Percentiles rank a stretch among this genome's conserved stretches.
phyloP scores from a whole-genome alignment of 1,140 invertebrate genomes.

The Eurosta solidaginis region DNA sequence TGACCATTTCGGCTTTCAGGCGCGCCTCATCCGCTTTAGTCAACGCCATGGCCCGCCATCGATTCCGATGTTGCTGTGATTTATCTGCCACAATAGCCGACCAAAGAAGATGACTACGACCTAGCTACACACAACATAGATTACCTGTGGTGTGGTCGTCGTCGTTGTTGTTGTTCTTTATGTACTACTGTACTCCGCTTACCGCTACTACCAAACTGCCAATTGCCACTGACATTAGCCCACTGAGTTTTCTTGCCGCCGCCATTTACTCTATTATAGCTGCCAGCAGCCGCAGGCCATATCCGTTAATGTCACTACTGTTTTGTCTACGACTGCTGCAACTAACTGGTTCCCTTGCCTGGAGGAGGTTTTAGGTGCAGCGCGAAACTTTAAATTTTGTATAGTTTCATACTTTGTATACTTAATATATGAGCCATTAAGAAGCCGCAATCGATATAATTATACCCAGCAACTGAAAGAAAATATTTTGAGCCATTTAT shows the following conservation, averaged over 20 bases:
- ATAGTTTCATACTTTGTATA: too few species aligned
- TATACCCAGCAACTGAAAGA: too few species aligned
- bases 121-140: too few species aligned
- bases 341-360: not conserved
- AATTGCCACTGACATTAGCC: not conserved
- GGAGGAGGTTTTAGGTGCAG: not conserved
- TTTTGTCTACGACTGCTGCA: not conserved
- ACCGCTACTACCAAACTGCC: not conserved
- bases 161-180: not conserved
- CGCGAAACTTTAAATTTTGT: too few species aligned
- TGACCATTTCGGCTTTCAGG: not conserved
- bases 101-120: not conserved
- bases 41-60: not conserved
- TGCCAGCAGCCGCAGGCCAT: not conserved
- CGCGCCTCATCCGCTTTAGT: not conserved
- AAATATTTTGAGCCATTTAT: too few species aligned
- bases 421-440: too few species aligned
- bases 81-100: not conserved
- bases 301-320: constrained; percentile 4
- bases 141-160: not conserved
- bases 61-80: not conserved
- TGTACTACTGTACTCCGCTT: not conserved
- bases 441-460: too few species aligned
- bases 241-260: not conserved
- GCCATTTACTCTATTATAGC: constrained; percentile 5